These are phyloP conservation scores for Rhadina sibilatrix DNA, from an alignment of 2,113 vertebrate species.

Conservation along the genomic window DNA sequence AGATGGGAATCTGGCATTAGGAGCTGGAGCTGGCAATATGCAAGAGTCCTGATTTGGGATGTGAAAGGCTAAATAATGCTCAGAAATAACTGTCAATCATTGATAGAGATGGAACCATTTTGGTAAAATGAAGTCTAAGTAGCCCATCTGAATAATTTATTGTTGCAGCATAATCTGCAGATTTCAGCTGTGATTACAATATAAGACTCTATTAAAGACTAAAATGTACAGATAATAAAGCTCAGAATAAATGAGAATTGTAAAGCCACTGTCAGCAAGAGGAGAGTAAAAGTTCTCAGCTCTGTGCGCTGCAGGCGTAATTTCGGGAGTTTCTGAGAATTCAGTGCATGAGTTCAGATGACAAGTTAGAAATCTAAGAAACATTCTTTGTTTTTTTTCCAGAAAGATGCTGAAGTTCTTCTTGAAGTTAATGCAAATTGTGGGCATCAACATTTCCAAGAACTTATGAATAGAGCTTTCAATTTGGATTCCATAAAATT, in stretches of 20 bases:
- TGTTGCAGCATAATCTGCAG: slow-evolving; percentile 49
- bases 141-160: slow-evolving; percentile 62
- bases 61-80: slow-evolving; percentile 54
- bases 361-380: neutral
- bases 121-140: slow-evolving; percentile 46
- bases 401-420: neutral
- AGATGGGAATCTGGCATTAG: slow-evolving; percentile 35
- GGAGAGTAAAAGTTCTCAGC: neutral
- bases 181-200: slow-evolving; percentile 63
- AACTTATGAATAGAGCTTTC: neutral
- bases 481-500: neutral
- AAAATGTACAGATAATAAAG: slow-evolving; percentile 36
- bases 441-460: neutral
- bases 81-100: slow-evolving; percentile 26
- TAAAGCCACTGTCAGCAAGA: neutral
- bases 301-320: fast-evolving
- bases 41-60: slow-evolving; percentile 17
- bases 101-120: slow-evolving; percentile 21
- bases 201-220: slow-evolving; percentile 39
- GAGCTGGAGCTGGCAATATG: slow-evolving; percentile 17
- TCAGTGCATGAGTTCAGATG: neutral
- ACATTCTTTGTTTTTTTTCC: fast-evolving
- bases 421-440: neutral
- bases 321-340: neutral
- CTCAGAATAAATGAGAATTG: slow-evolving; percentile 27